A percentile compares a stretch with the other conserved stretches of the same genome.
Conservation (phyloP, 2,113 vertebrate genomes). For the Dromiciops gliroides region DNA sequence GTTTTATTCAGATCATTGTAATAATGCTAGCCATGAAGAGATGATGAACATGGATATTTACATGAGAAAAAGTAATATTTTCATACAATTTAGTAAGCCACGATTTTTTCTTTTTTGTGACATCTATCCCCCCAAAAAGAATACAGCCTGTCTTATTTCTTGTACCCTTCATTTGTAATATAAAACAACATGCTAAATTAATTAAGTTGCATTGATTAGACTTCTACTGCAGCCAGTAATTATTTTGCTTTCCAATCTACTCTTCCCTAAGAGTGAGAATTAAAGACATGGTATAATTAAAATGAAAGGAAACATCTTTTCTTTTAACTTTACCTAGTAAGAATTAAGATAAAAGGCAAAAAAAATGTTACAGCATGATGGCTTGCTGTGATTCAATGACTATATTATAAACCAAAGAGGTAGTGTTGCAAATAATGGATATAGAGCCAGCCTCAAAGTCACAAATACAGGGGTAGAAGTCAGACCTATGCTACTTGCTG, state of each 20-base stretch:
- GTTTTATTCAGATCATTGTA: conserved; percentile 62
- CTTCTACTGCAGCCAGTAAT: conserved; percentile 74
- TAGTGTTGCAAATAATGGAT: background rate
- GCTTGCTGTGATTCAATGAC: conserved; percentile 39
- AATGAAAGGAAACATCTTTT: conserved; percentile 62
- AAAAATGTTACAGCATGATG: conserved; percentile 16
- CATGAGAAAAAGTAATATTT: conserved; percentile 51
- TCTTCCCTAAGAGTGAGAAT: conserved; percentile 69
- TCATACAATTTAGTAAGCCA: conserved; percentile 31
- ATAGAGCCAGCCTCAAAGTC: background rate
- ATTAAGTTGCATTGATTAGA: conserved; percentile 75
- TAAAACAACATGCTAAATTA: conserved; percentile 71
- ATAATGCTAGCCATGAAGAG: conserved; percentile 62
- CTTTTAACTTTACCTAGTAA: conserved; percentile 72
- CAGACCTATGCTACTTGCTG: background rate
- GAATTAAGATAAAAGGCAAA: conserved; percentile 66
- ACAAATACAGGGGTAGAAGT: background rate
- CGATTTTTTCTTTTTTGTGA: conserved; percentile 58
- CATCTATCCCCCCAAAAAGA: conserved; percentile 49
- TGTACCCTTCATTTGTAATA: conserved; percentile 71
- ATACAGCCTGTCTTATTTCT: conserved; percentile 64
- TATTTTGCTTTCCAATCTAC: conserved; percentile 76
- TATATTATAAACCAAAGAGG: background rate
- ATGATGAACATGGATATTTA: conserved; percentile 58
- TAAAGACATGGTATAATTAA: conserved; percentile 83